Base-by-base conservation (phyloP, 2,797 vertebrate genomes). In the Dendrocincla tyrannina region DNA sequence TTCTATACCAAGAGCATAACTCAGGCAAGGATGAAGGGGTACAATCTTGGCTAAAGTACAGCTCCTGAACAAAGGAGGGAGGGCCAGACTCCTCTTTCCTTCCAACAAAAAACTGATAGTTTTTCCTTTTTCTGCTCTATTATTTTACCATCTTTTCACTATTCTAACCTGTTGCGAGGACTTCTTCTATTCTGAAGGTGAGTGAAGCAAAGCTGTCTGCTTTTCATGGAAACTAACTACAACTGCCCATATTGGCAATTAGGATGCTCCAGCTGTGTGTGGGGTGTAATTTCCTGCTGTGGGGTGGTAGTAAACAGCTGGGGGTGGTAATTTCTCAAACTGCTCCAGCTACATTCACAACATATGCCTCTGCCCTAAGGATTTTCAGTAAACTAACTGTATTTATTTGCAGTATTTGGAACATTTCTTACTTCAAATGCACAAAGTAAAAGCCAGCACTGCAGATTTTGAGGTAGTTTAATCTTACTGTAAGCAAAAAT, bases 401-500 rank as follows among this genome's bases (percentile, higher is more conserved):
- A 85, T 73, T 78, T 95, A 72, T 93, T 92, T 11, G 7, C 68
- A 69, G 55, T 75, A 93, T 93, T 96, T 91, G 83, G 72, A 80
- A 39, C 18, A 52, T 88, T 93, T 80, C n/a, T 85, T 80, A 55
- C 94, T 96, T 85, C 69, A 85, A 72, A 87, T 55, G 19, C 56
- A 67, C n/a, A 63, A 85, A 88, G 32, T 72, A 85, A 75, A 96
- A 92, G 32, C 59, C 69, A 90, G 22, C 89, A 76, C 17, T 73
- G 27, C 82, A 93, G 82, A 89, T 81, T 95, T 59, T 41, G 50
- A 85, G 64, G 84, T 74, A 91, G 85, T 30, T 70, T 93, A 82
- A 87, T 94, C 68, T 78, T 84, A 75, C 24, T 84, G 35, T 52
- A 92, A 91, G 73, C 75, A 94, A 93, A 94, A 92, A 63, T 94